phyloP scores from a whole-genome alignment of 1,140 invertebrate genomes.

The Pygmarrhopalites habei region DNA sequence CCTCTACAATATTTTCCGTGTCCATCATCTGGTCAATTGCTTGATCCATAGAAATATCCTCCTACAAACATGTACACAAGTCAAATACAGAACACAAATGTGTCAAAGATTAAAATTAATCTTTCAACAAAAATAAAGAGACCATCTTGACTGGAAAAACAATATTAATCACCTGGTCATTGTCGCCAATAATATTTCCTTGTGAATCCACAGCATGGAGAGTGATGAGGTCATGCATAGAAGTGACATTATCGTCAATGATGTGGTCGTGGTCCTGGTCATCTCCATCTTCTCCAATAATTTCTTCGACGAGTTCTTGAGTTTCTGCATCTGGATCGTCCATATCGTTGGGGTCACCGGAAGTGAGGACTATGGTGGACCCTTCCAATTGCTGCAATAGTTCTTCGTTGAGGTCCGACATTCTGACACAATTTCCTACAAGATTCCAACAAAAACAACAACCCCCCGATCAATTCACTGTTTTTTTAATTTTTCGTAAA shows the following conservation, averaged over 20 bases:
- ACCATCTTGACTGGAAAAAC: background rate
- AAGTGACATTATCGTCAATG: constrained; percentile 2
- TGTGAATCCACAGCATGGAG: constrained; percentile 34
- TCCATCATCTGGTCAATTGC: constrained; percentile 34
- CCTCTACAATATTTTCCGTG: constrained; percentile 33
- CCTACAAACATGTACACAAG: constrained; percentile 1
- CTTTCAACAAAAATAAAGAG: no score
- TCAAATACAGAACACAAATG: background rate
- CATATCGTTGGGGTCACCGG: constrained; percentile 15
- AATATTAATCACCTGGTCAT: constrained; percentile 3
- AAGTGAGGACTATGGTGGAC: constrained; percentile 22
- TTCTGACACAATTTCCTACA: no score
- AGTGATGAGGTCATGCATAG: constrained; percentile 34
- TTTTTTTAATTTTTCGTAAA: no score
- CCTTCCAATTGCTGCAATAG: constrained; percentile 31
- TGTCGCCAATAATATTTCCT: constrained; percentile 27
- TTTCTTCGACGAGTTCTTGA: constrained; percentile 28
- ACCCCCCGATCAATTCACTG: no score
- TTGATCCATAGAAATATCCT: constrained; percentile 29
- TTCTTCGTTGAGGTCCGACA: constrained; percentile 20
- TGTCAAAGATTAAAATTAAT: no score
- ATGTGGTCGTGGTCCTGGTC: constrained; percentile 1
- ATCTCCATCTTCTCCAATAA: constrained; percentile 17
- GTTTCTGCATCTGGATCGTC: constrained; percentile 18
- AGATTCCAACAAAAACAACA: no score